Percentiles rank a stretch among this genome's conserved stretches.
These are phyloP conservation scores for Piezodorus guildinii DNA, from an alignment of 1,140 invertebrate genomes.

Conservation along the genomic window DNA sequence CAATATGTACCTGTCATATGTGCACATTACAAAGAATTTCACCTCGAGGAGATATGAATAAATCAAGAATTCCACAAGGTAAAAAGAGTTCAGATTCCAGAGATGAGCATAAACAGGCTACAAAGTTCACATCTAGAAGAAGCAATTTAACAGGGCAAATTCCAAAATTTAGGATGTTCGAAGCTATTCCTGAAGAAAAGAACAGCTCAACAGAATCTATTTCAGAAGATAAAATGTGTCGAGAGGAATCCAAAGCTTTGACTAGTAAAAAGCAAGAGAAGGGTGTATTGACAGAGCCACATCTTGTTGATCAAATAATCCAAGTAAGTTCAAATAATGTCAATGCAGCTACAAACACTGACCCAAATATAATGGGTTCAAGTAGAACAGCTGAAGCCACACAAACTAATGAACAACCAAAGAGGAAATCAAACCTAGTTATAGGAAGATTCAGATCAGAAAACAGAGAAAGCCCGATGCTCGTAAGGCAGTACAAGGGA, in stretches of 20 bases:
- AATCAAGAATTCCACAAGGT: conserved; percentile 4
- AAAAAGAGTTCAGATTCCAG: background rate
- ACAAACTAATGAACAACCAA: background rate
- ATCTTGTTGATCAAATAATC: conserved; percentile 9
- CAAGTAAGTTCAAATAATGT: conserved; percentile 17
- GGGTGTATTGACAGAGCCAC: conserved; percentile 16
- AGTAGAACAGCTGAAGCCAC: no score
- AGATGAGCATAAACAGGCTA: conserved; percentile 14
- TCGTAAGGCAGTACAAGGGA: conserved; percentile 22
- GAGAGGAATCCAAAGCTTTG: conserved; percentile 7
- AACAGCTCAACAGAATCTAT: conserved; percentile 24
- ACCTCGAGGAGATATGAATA: conserved; percentile 7
- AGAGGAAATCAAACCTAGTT: background rate
- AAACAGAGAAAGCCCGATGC: conserved; percentile 10
- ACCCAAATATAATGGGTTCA: background rate
- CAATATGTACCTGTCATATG: conserved; percentile 21
- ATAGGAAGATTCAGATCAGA: background rate
- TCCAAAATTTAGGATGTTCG: conserved; percentile 26
- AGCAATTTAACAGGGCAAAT: conserved; percentile 13
- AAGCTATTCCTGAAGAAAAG: conserved; percentile 29
- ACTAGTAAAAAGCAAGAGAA: conserved; percentile 16
- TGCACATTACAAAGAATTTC: conserved; percentile 19
- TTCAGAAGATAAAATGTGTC: background rate
- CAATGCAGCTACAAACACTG: conserved; percentile 5
- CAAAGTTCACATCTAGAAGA: conserved; percentile 7